Percentiles rank a stretch among this genome's conserved stretches.
Evolutionary conservation across 1,140 invertebrate species (phyloP).

Genomic region (Bemisia tabaci): DNA sequence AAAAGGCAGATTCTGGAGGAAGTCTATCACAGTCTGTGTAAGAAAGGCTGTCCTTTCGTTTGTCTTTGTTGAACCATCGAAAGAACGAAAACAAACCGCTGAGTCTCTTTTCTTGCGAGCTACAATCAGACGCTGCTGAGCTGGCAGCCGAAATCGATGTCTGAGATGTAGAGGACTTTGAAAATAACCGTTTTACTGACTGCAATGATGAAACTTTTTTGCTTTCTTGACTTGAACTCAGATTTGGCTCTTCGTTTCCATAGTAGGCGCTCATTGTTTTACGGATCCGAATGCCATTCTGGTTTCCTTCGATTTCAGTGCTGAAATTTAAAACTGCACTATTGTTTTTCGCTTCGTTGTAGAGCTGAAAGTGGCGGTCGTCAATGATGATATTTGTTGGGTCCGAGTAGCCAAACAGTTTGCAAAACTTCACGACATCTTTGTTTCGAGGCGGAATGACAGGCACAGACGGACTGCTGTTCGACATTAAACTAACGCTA

Average conservation of each 20-base stretch:
- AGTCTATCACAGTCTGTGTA: slow-evolving; percentile 13
- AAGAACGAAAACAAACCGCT: slow-evolving; percentile 36
- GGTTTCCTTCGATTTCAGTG: not conserved
- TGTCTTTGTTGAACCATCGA: slow-evolving; percentile 33
- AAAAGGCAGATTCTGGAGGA: slow-evolving; percentile 21
- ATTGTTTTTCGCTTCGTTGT: not conserved
- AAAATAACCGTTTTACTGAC: slow-evolving; percentile 4
- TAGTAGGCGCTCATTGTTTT: slow-evolving; percentile 7
- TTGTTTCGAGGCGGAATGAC: not conserved
- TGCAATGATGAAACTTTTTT: not conserved
- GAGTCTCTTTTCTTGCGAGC: slow-evolving; percentile 14
- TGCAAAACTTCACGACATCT: not conserved
- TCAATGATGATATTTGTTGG: not conserved
- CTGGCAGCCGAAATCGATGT: slow-evolving; percentile 7
- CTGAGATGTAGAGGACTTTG: slow-evolving; percentile 10
- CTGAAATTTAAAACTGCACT: not conserved
- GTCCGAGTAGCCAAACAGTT: not conserved
- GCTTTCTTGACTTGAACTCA: slow-evolving; percentile 5
- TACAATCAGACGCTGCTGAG: slow-evolving; percentile 6
- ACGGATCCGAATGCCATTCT: not conserved
- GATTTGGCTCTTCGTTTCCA: slow-evolving; percentile 5
- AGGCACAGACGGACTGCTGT: not conserved
- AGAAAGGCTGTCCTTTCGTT: slow-evolving; percentile 8
- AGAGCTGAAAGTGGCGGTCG: not conserved
- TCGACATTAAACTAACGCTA: not conserved